Evolutionary conservation across 2,797 vertebrate species (phyloP).

Genomic region (Crocodylus rhombifer): DNA sequence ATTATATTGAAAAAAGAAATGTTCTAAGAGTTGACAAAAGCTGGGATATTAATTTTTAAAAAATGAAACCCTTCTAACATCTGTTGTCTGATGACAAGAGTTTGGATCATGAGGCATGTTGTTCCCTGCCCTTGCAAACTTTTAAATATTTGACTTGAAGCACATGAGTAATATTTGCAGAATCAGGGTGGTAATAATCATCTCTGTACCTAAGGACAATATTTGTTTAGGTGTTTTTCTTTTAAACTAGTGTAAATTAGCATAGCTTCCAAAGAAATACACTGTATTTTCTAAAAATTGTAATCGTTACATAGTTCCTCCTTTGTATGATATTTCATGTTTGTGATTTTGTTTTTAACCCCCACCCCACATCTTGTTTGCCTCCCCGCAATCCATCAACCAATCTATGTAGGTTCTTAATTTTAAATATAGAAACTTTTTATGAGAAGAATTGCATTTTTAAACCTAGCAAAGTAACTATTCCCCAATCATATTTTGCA

Average conservation of each 20-base stretch:
- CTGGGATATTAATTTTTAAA: fast-evolving
- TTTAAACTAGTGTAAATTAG: background rate
- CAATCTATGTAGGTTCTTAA: background rate
- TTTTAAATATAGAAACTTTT: background rate
- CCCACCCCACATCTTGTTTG: background rate
- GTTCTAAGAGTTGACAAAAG: background rate
- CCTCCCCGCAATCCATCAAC: slow-evolving; percentile 1
- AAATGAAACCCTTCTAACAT: background rate
- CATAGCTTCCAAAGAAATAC: background rate
- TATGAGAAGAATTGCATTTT: background rate
- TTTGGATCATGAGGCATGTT: fast-evolving
- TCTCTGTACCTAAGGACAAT: background rate
- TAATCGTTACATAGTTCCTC: background rate
- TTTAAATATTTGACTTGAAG: background rate
- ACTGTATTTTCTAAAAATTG: background rate
- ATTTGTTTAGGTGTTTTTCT: background rate
- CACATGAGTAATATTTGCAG: background rate
- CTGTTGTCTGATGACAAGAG: background rate
- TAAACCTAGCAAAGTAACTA: background rate
- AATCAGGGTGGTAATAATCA: background rate
- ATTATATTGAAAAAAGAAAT: background rate
- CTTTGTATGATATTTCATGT: background rate
- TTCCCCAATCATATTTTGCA: background rate
- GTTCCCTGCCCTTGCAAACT: background rate
- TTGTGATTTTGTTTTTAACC: background rate